Evolutionary conservation across 1,140 invertebrate genomes (phyloP).

Genomic region (Asobara japonica): DNA sequence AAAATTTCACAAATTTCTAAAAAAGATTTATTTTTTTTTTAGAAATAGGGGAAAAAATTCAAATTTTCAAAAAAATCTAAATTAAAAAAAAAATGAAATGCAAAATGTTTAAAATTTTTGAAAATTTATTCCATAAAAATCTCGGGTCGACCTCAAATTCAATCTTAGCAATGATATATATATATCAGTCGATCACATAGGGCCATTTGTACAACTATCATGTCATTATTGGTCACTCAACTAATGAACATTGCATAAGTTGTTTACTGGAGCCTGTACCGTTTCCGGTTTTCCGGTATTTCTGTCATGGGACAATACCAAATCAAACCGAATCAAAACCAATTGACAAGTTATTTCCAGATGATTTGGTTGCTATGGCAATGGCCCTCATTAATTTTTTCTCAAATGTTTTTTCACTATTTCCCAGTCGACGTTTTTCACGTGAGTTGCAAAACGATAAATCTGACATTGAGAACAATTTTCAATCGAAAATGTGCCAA

Average conservation of each 20-base stretch:
- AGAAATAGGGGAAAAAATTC: too few relatives aligned
- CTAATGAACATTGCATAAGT: slow-evolving; percentile 16
- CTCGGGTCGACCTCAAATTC: not conserved
- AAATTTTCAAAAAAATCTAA: too few relatives aligned
- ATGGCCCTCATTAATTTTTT: not conserved
- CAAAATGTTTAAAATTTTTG: too few relatives aligned
- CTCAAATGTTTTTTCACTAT: not conserved
- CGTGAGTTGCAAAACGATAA: not conserved
- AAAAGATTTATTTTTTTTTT: too few relatives aligned
- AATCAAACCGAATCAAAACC: not conserved
- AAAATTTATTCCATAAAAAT: not conserved
- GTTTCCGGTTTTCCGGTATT: not conserved
- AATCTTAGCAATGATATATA: not conserved
- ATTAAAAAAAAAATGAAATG: too few relatives aligned
- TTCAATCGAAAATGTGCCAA: not conserved
- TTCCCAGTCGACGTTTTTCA: not conserved
- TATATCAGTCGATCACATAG: not conserved
- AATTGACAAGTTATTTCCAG: not conserved
- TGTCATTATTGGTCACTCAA: slow-evolving; percentile 1
- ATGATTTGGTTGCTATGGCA: slow-evolving; percentile 7
- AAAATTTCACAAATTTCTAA: too few relatives aligned
- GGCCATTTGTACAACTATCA: not conserved
- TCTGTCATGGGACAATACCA: not conserved
- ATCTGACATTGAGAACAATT: not conserved
- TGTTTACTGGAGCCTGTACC: not conserved